These are phyloP conservation scores for Mastacembelus armatus DNA, from an alignment of 2,797 vertebrate genomes.

Conservation along the genomic window DNA sequence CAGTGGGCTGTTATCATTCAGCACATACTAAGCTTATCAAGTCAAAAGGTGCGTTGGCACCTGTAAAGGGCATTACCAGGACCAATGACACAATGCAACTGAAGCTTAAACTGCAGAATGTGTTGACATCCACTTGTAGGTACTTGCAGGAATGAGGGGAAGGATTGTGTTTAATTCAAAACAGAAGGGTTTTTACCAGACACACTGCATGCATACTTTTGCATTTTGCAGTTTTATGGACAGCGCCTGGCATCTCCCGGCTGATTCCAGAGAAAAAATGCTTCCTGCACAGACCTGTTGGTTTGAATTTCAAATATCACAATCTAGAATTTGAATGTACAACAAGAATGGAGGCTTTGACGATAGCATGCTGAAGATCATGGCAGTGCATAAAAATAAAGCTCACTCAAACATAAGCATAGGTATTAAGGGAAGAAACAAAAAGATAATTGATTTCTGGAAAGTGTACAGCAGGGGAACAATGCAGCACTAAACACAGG, in stretches of 20 bases:
- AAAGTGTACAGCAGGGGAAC: not conserved
- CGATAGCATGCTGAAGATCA: not conserved
- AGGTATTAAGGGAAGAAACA: not conserved
- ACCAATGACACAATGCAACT: not conserved
- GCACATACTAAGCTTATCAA: not conserved
- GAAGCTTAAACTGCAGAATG: not conserved
- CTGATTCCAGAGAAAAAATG: conserved; percentile 1
- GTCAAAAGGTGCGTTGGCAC: not conserved
- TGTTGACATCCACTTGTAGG: not conserved
- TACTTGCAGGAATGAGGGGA: not conserved
- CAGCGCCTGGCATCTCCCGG: not conserved
- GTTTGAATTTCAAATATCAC: not conserved
- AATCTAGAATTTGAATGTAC: not conserved
- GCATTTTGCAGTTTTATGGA: conserved; percentile 21
- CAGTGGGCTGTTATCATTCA: not conserved
- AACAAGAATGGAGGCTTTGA: not conserved
- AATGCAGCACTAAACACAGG: not conserved
- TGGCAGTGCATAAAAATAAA: not conserved
- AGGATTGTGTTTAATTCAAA: conserved; percentile 1
- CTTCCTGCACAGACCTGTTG: not conserved
- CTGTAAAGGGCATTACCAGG: not conserved
- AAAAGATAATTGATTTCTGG: not conserved
- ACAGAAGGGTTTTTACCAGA: not conserved
- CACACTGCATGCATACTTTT: not conserved
- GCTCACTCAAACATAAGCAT: too few relatives aligned